These are phyloP conservation scores for Molanna angustata DNA, from an alignment of 2,888 invertebrate genomes.

Conservation along the genomic window DNA sequence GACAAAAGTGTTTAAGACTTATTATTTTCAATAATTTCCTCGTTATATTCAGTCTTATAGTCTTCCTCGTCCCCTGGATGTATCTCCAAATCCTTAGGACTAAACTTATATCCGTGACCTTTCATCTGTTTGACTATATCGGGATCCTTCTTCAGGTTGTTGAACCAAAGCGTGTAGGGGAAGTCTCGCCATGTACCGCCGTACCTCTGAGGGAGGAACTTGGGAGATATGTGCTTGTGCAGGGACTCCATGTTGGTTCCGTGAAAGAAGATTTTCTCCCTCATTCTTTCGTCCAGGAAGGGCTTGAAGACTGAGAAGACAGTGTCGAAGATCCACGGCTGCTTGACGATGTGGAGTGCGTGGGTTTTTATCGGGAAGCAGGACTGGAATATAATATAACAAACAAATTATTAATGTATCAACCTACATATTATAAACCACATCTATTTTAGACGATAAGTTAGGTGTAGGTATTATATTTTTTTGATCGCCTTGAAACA, in stretches of 20 bases:
- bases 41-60: no score
- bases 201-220: slow-evolving; percentile 67
- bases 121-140: slow-evolving; percentile 62
- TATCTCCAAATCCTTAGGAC: slow-evolving; percentile 42
- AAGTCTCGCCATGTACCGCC: slow-evolving; percentile 70
- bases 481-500: no score
- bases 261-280: slow-evolving; percentile 65
- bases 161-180: slow-evolving; percentile 72
- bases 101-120: slow-evolving; percentile 60
- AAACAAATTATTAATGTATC: background rate
- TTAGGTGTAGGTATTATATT: no score
- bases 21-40: slow-evolving; percentile 13
- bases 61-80: slow-evolving; percentile 14
- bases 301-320: slow-evolving; percentile 78
- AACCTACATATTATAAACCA: no score
- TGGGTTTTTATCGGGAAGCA: slow-evolving; percentile 71
- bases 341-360: slow-evolving; percentile 75
- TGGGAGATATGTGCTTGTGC: slow-evolving; percentile 69
- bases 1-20: no score
- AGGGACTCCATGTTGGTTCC: slow-evolving; percentile 69
- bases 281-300: slow-evolving; percentile 66
- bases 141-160: slow-evolving; percentile 56
- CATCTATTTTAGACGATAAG: no score
- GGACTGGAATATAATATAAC: slow-evolving; percentile 49
- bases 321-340: slow-evolving; percentile 79